These are phyloP conservation scores for Rhopilema esculentum DNA, from an alignment of 30 jellyfish, hydroid and myxozoan genomes.

Conservation along the genomic window DNA sequence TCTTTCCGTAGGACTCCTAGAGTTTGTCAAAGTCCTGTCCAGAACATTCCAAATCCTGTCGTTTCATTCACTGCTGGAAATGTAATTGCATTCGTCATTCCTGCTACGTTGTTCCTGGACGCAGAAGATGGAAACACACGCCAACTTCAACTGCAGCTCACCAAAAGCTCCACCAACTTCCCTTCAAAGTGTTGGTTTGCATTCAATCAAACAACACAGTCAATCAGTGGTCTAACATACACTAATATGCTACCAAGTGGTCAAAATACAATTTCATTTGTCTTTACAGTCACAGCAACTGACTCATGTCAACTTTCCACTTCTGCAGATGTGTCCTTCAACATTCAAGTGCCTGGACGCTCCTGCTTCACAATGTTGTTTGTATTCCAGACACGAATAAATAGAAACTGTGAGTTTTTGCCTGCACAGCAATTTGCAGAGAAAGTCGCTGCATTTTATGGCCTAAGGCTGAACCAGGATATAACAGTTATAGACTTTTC, in stretches of 20 bases:
- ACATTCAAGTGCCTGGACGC: constrained; percentile 3
- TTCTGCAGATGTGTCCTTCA: constrained; percentile 3
- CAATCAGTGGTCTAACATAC: constrained; percentile 26
- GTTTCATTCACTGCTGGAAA: constrained; percentile 41
- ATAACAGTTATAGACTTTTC: constrained; percentile 11
- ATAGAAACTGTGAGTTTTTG: constrained; percentile 17
- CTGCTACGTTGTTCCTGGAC: constrained; percentile 36
- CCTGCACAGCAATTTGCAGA: constrained; percentile 16
- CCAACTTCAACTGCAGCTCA: constrained; percentile 9
- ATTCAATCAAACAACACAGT: constrained; percentile 23
- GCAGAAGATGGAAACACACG: constrained; percentile 79
- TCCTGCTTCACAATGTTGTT: constrained; percentile 32
- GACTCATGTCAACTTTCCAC: constrained; percentile 17
- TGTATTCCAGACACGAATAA: background rate
- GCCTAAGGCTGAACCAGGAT: constrained; percentile 9
- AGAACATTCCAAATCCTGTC: constrained; percentile 4
- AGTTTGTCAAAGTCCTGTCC: constrained; percentile 37
- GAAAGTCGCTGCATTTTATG: constrained; percentile 40
- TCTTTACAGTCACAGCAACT: constrained; percentile 32
- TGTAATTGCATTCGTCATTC: constrained; percentile 21
- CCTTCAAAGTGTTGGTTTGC: constrained; percentile 47
- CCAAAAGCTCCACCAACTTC: constrained; percentile 3
- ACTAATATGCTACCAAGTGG: background rate
- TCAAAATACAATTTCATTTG: background rate
- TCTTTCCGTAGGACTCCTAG: constrained; percentile 14